These are phyloP conservation scores for Astyanax mexicanus DNA, from an alignment of 2,797 vertebrate genomes.

Conservation along the genomic window DNA sequence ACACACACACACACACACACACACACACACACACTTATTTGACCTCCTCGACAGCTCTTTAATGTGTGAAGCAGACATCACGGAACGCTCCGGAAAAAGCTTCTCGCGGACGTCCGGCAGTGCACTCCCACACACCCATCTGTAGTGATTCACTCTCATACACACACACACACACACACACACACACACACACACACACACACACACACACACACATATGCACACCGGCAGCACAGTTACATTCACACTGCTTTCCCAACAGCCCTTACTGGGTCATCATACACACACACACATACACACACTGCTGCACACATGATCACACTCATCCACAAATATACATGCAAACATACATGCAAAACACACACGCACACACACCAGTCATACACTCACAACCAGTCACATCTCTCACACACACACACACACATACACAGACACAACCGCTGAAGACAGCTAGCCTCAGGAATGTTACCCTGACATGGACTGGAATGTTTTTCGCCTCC, in stretches of 20 bases:
- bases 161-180: constrained; percentile 16
- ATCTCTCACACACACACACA: neutral
- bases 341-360: neutral
- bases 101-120: constrained; percentile 60
- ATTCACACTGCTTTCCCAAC: constrained; percentile 42
- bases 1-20: too few species aligned
- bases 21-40: constrained; percentile 24
- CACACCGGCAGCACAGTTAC: constrained; percentile 41
- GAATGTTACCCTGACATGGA: constrained; percentile 23
- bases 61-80: constrained; percentile 53
- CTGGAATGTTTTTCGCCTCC: neutral
- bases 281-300: constrained; percentile 13
- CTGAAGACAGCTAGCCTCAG: neutral
- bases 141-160: constrained; percentile 61
- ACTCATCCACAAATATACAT: neutral
- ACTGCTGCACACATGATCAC: neutral
- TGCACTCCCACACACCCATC: constrained; percentile 72
- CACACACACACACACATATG: constrained; percentile 17
- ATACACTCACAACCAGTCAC: neutral
- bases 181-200: constrained; percentile 12
- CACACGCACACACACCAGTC: neutral
- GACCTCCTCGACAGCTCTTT: constrained; percentile 51
- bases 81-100: constrained; percentile 44
- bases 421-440: neutral
- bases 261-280: constrained; percentile 12